Evolutionary conservation across 2,113 vertebrate genomes (phyloP), one percentile per base, ranked within the genome.

Genomic region (Epinephelus fuscoguttatus): DNA sequence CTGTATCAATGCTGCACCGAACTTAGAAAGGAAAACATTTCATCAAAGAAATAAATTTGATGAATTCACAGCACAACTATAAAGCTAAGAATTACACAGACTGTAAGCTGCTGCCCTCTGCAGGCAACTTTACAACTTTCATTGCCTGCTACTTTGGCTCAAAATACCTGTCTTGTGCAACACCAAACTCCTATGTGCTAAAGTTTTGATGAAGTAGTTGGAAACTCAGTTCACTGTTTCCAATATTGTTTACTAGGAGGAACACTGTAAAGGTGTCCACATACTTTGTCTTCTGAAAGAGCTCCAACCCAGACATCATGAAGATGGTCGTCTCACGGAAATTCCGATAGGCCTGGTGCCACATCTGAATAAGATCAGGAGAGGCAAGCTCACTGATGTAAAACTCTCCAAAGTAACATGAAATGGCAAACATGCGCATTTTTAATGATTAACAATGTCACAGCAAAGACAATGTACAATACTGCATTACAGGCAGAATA

Each of bases 271-370:
- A 62, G n/a, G 25, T 79, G 93, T 95, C 93, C 92, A 93, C 97
- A 3, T 93, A 94, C 94, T 90, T 98, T 88, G 96, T 96, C 93
- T 97, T 98, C 89, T 99, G 97, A 91, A 98, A 99, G 91, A 97
- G 94, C 91, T 99, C 98, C 91, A 99, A 87, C 75, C 98, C 98
- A n/a, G 96, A 97, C 95, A 97, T 95, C 87, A 99, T 96, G 91
- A 96, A 97, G 93, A 97, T 93, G 56, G 97, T 98, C 11, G 97
- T 98, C 85, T 99, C 97, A 45, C 96, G 96, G 93, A 98, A 99
- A 82, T 96, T 96, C 93, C 94, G 95, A 92, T 99, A 99, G 84
- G 98, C 97, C 88, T 96, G 97, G 93, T 99, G 98, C 98, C 98
- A 99, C 66, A 95, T 96, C 98, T 99, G 91, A 72, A 89, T 0